Percentiles rank a stretch among this genome's conserved stretches.
phyloP scores from a whole-genome alignment of 2,797 vertebrate species.

The Eurystomus glaucurus region DNA sequence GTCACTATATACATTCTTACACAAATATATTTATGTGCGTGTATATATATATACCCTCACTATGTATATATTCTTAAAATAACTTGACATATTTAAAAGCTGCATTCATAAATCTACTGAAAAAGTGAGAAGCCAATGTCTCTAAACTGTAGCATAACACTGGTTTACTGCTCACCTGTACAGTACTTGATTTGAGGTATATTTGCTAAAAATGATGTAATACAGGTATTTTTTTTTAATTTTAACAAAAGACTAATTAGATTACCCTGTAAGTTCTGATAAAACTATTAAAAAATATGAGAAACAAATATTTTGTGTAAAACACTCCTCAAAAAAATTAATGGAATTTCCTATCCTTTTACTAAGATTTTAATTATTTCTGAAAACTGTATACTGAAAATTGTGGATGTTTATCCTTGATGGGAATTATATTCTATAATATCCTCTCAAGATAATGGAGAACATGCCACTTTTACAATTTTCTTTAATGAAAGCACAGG shows the following conservation, averaged over 20 bases:
- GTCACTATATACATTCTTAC: background rate
- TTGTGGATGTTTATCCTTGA: background rate
- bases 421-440: background rate
- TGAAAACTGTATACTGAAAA: background rate
- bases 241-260: background rate
- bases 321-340: background rate
- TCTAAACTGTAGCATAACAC: background rate
- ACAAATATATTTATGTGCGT: background rate
- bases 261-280: background rate
- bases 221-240: background rate
- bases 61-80: background rate
- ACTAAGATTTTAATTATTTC: background rate
- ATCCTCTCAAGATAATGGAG: background rate
- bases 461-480: background rate
- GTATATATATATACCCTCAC: background rate
- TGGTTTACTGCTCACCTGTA: background rate
- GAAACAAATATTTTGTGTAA: background rate
- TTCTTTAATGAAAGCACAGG: background rate
- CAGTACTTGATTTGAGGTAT: background rate
- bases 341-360: background rate
- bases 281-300: background rate
- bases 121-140: background rate
- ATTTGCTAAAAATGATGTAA: background rate
- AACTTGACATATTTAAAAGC: background rate
- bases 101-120: background rate